A percentile compares a stretch with the other conserved stretches of the same genome.
These are phyloP conservation scores for Helicolenus hilgendorfi DNA, from an alignment of 2,797 vertebrate genomes.

Conservation along the genomic window DNA sequence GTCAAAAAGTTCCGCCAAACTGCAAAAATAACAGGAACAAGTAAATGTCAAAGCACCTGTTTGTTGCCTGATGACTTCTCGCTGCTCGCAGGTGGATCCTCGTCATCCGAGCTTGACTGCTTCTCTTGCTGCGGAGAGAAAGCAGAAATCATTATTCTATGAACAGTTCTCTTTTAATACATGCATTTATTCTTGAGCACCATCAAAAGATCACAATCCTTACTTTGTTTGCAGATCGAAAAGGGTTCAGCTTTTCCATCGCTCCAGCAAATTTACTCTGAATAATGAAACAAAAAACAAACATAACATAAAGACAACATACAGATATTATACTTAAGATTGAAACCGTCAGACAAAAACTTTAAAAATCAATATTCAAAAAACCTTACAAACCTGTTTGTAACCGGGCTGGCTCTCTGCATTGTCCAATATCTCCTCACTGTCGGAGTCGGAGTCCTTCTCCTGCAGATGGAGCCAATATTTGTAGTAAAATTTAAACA, in stretches of 20 bases:
- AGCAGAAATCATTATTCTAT: neutral
- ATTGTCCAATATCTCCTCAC: constrained; percentile 45
- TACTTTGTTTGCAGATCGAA: constrained; percentile 72
- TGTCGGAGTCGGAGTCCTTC: constrained; percentile 42
- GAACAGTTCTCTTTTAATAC: too few species aligned
- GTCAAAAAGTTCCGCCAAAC: neutral
- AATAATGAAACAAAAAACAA: neutral
- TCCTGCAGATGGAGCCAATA: constrained; percentile 48
- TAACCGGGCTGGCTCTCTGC: constrained; percentile 38
- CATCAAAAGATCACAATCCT: neutral
- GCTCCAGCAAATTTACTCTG: constrained; percentile 69
- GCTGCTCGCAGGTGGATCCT: constrained; percentile 33
- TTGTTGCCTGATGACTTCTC: constrained; percentile 59
- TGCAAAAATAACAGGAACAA: neutral
- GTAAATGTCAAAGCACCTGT: constrained; percentile 59
- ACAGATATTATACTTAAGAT: neutral
- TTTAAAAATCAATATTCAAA: neutral
- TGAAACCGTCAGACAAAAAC: neutral
- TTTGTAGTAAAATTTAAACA: neutral
- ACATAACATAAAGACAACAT: neutral
- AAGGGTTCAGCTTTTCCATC: constrained; percentile 75
- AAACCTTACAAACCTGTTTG: constrained; percentile 67
- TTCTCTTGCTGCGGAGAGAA: constrained; percentile 53
- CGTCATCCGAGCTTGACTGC: constrained; percentile 32
- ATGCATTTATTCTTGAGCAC: neutral